Conservation (phyloP, 1,140 invertebrate species). For the Drosophila eugracilis region DNA sequence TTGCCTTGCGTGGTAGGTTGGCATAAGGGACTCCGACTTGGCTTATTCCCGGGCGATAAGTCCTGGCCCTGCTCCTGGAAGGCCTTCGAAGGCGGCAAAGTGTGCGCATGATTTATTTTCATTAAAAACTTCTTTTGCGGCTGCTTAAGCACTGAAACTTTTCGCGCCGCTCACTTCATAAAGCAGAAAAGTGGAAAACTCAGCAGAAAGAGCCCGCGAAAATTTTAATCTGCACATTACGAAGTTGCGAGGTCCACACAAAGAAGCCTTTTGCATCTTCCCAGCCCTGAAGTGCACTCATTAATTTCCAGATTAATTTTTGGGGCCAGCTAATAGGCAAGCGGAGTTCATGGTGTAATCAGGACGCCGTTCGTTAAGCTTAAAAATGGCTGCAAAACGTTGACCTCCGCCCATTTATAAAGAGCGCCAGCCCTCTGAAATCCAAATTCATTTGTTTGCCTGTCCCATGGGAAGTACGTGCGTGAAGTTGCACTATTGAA, state of each 20-base stretch:
- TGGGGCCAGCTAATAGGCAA: slow-evolving; percentile 49
- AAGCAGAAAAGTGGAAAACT: slow-evolving; percentile 42
- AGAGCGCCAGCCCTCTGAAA: slow-evolving; percentile 14
- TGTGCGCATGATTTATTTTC: slow-evolving; percentile 76
- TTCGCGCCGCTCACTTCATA: slow-evolving; percentile 35
- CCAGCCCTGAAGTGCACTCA: slow-evolving; percentile 70
- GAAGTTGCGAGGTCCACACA: slow-evolving; percentile 55
- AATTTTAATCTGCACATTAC: slow-evolving; percentile 76
- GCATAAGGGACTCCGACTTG: slow-evolving; percentile 22
- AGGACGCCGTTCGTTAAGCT: slow-evolving; percentile 46
- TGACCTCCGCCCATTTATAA: slow-evolving; percentile 31
- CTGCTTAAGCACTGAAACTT: slow-evolving; percentile 65
- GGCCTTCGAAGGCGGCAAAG: slow-evolving; percentile 47
- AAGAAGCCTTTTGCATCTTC: slow-evolving; percentile 39
- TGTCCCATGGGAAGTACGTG: slow-evolving; percentile 45
- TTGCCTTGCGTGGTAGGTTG: slow-evolving; percentile 47
- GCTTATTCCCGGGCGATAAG: slow-evolving; percentile 41
- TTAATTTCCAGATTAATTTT: slow-evolving; percentile 74
- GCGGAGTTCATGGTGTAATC: slow-evolving; percentile 58
- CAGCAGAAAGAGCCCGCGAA: slow-evolving; percentile 41
- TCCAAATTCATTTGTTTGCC: slow-evolving; percentile 68
- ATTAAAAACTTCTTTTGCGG: slow-evolving; percentile 69
- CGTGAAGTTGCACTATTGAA: slow-evolving; percentile 59
- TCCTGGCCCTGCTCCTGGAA: slow-evolving; percentile 18
- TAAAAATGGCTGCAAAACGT: slow-evolving; percentile 52